Evolutionary conservation across 2,113 vertebrate species (phyloP).

Genomic region (Chloroceryle aenea): DNA sequence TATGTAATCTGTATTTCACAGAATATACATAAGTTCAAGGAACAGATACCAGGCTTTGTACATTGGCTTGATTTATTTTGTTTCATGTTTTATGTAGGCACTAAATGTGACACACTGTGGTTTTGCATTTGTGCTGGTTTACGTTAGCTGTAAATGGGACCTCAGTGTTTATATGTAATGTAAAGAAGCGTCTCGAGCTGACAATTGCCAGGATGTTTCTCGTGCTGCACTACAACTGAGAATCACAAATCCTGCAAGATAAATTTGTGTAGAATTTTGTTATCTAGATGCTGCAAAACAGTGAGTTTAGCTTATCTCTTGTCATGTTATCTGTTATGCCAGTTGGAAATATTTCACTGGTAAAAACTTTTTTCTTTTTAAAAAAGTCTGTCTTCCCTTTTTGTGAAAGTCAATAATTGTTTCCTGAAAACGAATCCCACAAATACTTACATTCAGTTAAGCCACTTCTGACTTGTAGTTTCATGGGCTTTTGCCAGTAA

Average conservation of each 20-base stretch:
- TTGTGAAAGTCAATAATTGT: not conserved
- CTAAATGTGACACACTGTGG: rapidly evolving
- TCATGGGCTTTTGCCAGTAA: not conserved
- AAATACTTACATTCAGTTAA: not conserved
- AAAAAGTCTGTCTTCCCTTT: not conserved
- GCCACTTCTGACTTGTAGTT: slow-evolving; percentile 6
- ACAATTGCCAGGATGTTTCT: not conserved
- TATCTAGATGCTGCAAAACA: not conserved
- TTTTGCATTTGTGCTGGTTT: not conserved
- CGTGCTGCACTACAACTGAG: not conserved
- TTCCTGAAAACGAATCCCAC: not conserved
- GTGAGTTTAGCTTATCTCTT: not conserved
- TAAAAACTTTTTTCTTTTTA: not conserved
- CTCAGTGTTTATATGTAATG: not conserved
- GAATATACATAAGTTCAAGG: not conserved
- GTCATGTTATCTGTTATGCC: not conserved
- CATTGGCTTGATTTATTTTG: not conserved
- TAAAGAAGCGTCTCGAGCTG: not conserved
- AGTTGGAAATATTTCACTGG: not conserved
- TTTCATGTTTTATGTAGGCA: not conserved
- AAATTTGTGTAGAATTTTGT: not conserved
- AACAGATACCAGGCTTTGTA: not conserved
- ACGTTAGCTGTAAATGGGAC: not conserved
- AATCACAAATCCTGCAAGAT: not conserved
- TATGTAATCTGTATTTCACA: not conserved